Conservation (phyloP, 2,888 invertebrate genomes). For the Falcaria lacertinaria region DNA sequence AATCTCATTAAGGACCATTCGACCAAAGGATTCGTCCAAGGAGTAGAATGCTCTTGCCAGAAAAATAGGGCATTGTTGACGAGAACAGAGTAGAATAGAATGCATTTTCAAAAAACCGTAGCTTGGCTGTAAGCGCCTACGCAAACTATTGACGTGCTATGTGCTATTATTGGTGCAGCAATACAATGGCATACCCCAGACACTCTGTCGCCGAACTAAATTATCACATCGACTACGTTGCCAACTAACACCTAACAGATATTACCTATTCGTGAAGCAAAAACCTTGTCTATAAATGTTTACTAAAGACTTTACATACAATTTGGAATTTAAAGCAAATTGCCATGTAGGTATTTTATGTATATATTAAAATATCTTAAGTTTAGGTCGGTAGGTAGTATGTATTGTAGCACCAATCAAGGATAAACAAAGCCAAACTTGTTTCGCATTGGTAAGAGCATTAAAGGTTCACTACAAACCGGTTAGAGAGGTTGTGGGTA, state of each 20-base stretch:
- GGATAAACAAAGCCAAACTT: too few relatives aligned
- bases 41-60: too few relatives aligned
- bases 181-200: slow-evolving; percentile 61
- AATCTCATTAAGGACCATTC: too few relatives aligned
- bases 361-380: too few relatives aligned
- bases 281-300: not conserved
- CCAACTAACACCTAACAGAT: slow-evolving; percentile 41
- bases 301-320: slow-evolving; percentile 1
- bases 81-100: not conserved
- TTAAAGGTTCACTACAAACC: too few relatives aligned
- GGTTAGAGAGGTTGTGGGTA: too few relatives aligned
- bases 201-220: slow-evolving; percentile 62
- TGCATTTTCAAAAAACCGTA: slow-evolving; percentile 10
- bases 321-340: slow-evolving; percentile 6
- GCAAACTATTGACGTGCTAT: slow-evolving; percentile 29
- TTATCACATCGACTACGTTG: slow-evolving; percentile 51
- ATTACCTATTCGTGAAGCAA: slow-evolving; percentile 16
- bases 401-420: too few relatives aligned
- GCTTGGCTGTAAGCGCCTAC: slow-evolving; percentile 26
- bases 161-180: slow-evolving; percentile 56
- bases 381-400: too few relatives aligned
- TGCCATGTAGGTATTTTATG: not conserved
- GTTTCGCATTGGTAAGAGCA: too few relatives aligned
- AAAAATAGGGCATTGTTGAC: too few relatives aligned
- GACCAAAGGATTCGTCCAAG: too few relatives aligned